Conservation (phyloP, 2,113 vertebrate species). For the Neolamprologus fasciatus region DNA sequence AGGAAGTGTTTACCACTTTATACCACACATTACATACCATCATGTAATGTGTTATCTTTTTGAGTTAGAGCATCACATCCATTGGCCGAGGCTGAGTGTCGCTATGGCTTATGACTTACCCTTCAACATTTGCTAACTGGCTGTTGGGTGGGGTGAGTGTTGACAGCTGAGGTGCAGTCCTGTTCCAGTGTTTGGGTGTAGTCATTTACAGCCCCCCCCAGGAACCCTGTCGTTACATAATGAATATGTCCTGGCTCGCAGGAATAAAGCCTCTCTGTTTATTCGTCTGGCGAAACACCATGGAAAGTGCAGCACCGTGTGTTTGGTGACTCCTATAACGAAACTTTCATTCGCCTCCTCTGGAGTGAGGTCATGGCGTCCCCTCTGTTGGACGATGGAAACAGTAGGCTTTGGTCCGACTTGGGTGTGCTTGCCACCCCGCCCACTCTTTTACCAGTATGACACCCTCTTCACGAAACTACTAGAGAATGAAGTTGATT, state of each 20-base stretch:
- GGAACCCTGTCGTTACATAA: constrained; percentile 56
- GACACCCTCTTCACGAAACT: constrained; percentile 53
- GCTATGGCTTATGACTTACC: not conserved
- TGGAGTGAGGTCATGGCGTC: constrained; percentile 61
- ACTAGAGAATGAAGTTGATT: constrained; percentile 54
- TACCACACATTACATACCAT: not conserved
- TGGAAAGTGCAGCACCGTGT: constrained; percentile 68
- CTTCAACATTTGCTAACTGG: not conserved
- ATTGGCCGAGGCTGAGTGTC: not conserved
- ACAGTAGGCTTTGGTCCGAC: constrained; percentile 39
- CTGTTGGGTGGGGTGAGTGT: constrained; percentile 21
- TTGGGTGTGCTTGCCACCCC: constrained; percentile 46
- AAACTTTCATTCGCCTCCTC: constrained; percentile 53
- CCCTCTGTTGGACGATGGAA: constrained; percentile 33
- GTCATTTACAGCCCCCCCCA: not conserved
- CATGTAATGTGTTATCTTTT: not conserved
- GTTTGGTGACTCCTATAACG: constrained; percentile 54
- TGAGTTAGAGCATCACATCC: not conserved
- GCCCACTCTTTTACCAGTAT: constrained; percentile 48
- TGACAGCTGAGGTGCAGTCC: constrained; percentile 17
- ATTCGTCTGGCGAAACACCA: constrained; percentile 44
- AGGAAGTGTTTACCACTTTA: not conserved
- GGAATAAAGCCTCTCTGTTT: constrained; percentile 69
- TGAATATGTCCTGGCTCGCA: constrained; percentile 31
- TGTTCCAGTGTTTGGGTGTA: constrained; percentile 57